These are phyloP conservation scores for Salvelinus alpinus DNA, from an alignment of 2,113 vertebrate species.

Conservation along the genomic window DNA sequence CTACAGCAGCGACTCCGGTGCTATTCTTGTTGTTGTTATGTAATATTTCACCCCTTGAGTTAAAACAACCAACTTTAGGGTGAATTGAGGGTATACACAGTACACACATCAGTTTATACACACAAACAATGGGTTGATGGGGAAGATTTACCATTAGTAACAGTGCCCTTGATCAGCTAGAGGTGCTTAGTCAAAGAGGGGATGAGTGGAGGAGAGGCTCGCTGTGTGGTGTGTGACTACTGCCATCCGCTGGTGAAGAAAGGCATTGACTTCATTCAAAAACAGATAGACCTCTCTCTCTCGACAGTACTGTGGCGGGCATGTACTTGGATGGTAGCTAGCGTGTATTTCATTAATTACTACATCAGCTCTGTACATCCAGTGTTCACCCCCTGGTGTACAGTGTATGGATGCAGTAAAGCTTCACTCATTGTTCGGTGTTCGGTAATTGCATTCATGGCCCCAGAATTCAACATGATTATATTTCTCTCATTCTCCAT, in stretches of 20 bases:
- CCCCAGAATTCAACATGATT: conserved; percentile 54
- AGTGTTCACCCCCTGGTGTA: not conserved
- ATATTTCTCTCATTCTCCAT: conserved; percentile 37
- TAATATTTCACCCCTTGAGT: not conserved
- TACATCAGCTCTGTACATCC: not conserved
- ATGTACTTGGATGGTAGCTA: too few species aligned
- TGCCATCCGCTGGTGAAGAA: conserved; percentile 67
- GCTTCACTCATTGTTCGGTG: conserved; percentile 49
- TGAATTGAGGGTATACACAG: conserved; percentile 8
- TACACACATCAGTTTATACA: conserved; percentile 8
- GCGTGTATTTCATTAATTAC: not conserved
- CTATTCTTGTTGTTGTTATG: not conserved
- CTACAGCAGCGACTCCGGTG: not conserved
- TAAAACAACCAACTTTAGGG: conserved; percentile 15
- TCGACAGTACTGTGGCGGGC: not conserved
- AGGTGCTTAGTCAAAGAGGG: not conserved
- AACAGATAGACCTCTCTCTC: too few species aligned
- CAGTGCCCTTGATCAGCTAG: conserved; percentile 40
- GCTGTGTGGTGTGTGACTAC: conserved; percentile 49
- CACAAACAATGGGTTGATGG: not conserved
- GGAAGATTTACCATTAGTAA: not conserved
- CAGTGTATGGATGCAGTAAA: conserved; percentile 9
- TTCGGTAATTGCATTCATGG: conserved; percentile 62
- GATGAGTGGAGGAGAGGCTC: conserved; percentile 11
- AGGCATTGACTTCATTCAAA: not conserved